phyloP scores from a whole-genome alignment of 2,888 invertebrate species.

The Drosophila dives region DNA sequence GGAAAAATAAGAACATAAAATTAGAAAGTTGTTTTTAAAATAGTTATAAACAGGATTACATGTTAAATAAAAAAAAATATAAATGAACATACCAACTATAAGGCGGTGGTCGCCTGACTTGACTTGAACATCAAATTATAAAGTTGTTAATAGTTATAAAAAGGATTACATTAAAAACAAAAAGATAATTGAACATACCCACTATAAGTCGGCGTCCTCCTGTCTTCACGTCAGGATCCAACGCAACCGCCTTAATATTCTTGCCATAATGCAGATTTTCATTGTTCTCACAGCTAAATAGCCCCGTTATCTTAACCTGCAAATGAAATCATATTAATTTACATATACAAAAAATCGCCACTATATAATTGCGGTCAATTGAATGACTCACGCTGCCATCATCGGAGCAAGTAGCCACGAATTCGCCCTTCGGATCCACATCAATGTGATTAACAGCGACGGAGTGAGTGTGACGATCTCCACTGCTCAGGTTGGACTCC shows the following conservation, averaged over 20 bases:
- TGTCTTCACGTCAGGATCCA: conserved; percentile 93
- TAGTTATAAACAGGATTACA: background rate
- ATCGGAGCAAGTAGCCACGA: conserved; percentile 96
- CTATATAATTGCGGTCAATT: background rate
- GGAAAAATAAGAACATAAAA: background rate
- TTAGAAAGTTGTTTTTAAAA: background rate
- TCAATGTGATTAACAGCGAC: conserved; percentile 97
- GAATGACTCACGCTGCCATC: conserved; percentile 90
- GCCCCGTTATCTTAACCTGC: conserved; percentile 92
- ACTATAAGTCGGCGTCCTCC: conserved; percentile 94
- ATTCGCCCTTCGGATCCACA: conserved; percentile 96
- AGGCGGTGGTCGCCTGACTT: too few relatives aligned
- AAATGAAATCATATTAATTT: conserved; percentile 11
- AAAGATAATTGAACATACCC: conserved; percentile 85
- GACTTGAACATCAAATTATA: too few relatives aligned
- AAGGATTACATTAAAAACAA: too few relatives aligned
- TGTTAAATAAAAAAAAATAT: background rate
- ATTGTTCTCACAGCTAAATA: conserved; percentile 93
- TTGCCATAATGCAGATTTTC: conserved; percentile 91
- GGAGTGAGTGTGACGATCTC: conserved; percentile 89
- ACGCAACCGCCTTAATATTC: conserved; percentile 93
- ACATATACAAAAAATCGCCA: background rate
- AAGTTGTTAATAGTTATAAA: too few relatives aligned
- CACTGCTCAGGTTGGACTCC: conserved; percentile 85
- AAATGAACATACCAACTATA: too few relatives aligned